Percentiles rank a stretch among this genome's conserved stretches.
Evolutionary conservation across 2,888 invertebrate species (phyloP).

Genomic region (Lasius fuliginosus): DNA sequence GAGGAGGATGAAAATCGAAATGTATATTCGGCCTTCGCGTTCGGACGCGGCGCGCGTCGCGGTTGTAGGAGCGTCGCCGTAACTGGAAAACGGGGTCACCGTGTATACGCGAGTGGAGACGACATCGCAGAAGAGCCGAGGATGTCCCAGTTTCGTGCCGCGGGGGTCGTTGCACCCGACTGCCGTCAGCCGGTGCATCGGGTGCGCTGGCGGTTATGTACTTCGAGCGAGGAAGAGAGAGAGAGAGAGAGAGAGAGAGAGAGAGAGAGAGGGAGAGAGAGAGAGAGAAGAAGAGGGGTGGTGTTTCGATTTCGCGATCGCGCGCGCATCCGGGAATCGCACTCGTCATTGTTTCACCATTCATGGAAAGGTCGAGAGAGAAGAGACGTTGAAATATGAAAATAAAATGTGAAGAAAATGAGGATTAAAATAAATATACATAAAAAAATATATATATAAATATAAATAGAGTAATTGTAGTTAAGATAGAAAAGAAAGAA

Average conservation of each 20-base stretch:
- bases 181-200: slow-evolving; percentile 62
- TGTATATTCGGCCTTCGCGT: slow-evolving; percentile 47
- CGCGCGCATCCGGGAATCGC: slow-evolving; percentile 63
- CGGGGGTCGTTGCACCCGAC: slow-evolving; percentile 77
- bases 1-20: slow-evolving; percentile 64
- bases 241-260: too few relatives aligned
- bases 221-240: slow-evolving; percentile 3
- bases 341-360: slow-evolving; percentile 82
- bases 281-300: neutral
- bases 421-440: neutral
- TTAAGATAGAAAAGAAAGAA: neutral
- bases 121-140: slow-evolving; percentile 70
- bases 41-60: slow-evolving; percentile 36
- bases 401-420: neutral
- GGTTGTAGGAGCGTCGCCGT: slow-evolving; percentile 55
- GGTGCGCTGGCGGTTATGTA: slow-evolving; percentile 32
- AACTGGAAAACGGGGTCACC: slow-evolving; percentile 72
- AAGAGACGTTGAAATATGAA: slow-evolving; percentile 11
- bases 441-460: neutral
- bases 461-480: neutral
- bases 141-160: slow-evolving; percentile 78
- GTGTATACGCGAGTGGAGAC: slow-evolving; percentile 66
- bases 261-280: too few relatives aligned
- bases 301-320: slow-evolving; percentile 73
- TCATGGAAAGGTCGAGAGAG: neutral